phyloP scores from a whole-genome alignment of 2,113 vertebrate species.

The Pedetes capensis region DNA sequence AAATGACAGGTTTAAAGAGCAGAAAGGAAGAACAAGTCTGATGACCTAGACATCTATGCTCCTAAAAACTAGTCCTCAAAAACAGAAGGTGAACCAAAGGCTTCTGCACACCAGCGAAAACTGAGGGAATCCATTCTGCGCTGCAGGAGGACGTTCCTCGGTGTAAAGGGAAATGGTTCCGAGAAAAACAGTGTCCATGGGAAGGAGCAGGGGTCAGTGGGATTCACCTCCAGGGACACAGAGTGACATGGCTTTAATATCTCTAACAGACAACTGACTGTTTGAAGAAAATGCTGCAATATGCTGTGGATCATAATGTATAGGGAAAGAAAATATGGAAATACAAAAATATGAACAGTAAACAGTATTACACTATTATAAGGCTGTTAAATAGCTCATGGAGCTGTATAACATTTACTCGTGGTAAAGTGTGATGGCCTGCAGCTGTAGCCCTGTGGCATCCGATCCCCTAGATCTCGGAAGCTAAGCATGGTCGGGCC shows the following conservation, averaged over 20 bases:
- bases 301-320: not conserved
- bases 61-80: not conserved
- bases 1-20: not conserved
- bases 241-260: not conserved
- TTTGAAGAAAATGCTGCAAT: not conserved
- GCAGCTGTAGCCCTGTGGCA: too few species aligned
- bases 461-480: too few species aligned
- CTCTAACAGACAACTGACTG: constrained; percentile 5
- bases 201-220: not conserved
- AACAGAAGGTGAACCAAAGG: not conserved
- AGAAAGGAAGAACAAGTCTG: not conserved
- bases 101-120: not conserved
- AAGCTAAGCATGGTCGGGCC: too few species aligned
- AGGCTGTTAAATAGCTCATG: not conserved
- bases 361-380: not conserved
- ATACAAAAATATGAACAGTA: not conserved
- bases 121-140: not conserved
- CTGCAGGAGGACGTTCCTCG: not conserved
- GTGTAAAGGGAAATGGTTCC: not conserved
- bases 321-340: not conserved
- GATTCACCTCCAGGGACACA: too few species aligned
- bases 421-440: not conserved
- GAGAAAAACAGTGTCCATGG: not conserved
- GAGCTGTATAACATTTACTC: not conserved
- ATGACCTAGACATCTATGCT: not conserved